phyloP scores from a whole-genome alignment of 2,888 invertebrate species.

The Pandemis corylana region DNA sequence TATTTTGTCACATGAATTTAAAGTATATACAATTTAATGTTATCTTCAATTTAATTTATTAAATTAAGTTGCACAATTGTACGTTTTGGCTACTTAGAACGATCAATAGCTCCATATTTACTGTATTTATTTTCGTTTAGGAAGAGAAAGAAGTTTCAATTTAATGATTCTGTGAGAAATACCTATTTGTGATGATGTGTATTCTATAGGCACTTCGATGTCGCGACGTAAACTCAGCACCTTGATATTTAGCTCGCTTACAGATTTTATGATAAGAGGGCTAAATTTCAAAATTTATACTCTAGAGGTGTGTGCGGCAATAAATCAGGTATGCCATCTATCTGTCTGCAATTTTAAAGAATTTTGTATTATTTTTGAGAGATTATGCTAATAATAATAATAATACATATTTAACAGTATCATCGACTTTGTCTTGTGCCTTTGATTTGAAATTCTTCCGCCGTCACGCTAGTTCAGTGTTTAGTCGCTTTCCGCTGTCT shows the following conservation, averaged over 20 bases:
- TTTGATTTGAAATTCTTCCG: too few relatives aligned
- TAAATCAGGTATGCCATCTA: not conserved
- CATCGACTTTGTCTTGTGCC: too few relatives aligned
- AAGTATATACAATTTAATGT: conserved; percentile 20
- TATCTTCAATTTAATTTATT: conserved; percentile 11
- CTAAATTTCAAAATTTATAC: not conserved
- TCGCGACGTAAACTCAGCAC: not conserved
- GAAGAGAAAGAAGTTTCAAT: not conserved
- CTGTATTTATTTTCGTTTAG: not conserved
- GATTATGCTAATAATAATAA: not conserved
- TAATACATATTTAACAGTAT: not conserved
- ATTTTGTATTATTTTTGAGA: not conserved
- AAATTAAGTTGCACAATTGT: conserved; percentile 1
- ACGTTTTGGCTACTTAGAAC: not conserved
- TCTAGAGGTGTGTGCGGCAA: not conserved
- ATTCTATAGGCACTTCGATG: conserved; percentile 4
- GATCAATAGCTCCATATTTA: not conserved
- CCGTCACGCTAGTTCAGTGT: too few relatives aligned
- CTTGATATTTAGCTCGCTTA: not conserved
- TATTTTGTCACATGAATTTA: conserved; percentile 26
- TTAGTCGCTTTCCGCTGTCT: too few relatives aligned
- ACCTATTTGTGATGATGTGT: not conserved
- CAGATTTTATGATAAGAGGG: not conserved
- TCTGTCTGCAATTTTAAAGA: not conserved
- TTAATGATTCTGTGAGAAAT: not conserved